These are phyloP conservation scores for Itoplectis maculator DNA, from an alignment of 2,888 invertebrate species.

Conservation along the genomic window DNA sequence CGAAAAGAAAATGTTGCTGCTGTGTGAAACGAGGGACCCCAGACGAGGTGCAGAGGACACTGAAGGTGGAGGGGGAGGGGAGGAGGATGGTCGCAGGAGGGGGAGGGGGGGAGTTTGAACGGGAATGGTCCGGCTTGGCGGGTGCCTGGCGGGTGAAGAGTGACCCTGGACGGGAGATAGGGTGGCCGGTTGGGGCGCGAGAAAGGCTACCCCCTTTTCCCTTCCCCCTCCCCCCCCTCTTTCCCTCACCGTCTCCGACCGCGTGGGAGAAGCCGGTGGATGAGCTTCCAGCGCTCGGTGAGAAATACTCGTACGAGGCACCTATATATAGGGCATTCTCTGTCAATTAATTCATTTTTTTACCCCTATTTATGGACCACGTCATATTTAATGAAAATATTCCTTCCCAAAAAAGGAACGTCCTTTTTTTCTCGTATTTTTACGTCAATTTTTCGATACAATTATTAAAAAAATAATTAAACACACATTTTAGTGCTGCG, in stretches of 20 bases:
- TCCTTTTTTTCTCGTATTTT: no score
- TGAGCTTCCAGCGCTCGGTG: not conserved
- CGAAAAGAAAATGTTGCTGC: constrained; percentile 32
- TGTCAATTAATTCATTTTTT: no score
- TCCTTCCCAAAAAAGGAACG: no score
- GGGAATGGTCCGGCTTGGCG: constrained; percentile 13
- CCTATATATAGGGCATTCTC: no score
- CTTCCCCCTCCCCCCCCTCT: no score
- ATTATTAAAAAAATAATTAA: no score
- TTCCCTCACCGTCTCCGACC: not conserved
- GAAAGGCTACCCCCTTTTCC: not conserved
- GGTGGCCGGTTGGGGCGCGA: constrained; percentile 10
- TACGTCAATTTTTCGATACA: no score
- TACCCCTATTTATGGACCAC: no score
- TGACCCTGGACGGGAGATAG: constrained; percentile 24
- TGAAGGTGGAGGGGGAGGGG: not conserved
- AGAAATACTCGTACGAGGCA: constrained; percentile 33
- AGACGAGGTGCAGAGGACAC: constrained; percentile 10
- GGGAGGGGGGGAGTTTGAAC: constrained; percentile 16
- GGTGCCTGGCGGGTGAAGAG: constrained; percentile 22
- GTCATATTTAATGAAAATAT: no score
- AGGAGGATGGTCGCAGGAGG: not conserved
- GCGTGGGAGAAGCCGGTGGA: not conserved
- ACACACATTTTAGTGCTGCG: no score
- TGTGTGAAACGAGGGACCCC: constrained; percentile 4